Evolutionary conservation across 1,140 invertebrate genomes (phyloP).

Genomic region (Bombus confusus): DNA sequence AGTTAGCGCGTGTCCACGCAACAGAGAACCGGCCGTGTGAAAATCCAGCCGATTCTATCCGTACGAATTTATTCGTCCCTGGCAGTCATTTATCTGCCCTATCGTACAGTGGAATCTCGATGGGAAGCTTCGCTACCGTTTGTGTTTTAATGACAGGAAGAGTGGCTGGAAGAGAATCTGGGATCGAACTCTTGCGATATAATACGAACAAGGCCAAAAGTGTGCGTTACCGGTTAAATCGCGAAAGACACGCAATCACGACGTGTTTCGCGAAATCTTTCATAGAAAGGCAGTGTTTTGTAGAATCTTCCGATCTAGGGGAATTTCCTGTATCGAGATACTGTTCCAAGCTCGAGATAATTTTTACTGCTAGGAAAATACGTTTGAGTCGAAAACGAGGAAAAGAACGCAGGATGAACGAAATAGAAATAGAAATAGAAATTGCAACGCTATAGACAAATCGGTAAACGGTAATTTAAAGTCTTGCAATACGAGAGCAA

Average conservation of each 20-base stretch:
- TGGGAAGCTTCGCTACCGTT: neutral
- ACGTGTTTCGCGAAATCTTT: neutral
- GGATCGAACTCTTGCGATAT: neutral
- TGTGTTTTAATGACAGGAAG: neutral
- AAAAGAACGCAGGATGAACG: no score
- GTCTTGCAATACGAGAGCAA: no score
- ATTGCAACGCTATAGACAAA: no score
- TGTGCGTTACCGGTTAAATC: neutral
- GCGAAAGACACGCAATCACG: neutral
- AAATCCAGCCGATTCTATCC: constrained; percentile 16
- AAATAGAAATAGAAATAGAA: no score
- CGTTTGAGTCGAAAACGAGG: no score
- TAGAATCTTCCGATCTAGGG: neutral
- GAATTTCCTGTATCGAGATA: no score
- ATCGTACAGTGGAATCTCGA: neutral
- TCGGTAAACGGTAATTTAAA: no score
- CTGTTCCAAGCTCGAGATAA: no score
- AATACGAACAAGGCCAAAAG: no score
- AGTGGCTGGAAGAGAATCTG: neutral
- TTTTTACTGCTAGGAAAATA: no score
- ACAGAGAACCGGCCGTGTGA: constrained; percentile 9
- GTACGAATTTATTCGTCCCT: neutral
- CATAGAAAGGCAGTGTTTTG: neutral
- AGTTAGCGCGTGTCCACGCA: constrained; percentile 28
- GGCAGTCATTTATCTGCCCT: neutral